A percentile compares a stretch with the other conserved stretches of the same genome.
Conservation (phyloP, 1,140 invertebrate species). For the Micrasema minimum region DNA sequence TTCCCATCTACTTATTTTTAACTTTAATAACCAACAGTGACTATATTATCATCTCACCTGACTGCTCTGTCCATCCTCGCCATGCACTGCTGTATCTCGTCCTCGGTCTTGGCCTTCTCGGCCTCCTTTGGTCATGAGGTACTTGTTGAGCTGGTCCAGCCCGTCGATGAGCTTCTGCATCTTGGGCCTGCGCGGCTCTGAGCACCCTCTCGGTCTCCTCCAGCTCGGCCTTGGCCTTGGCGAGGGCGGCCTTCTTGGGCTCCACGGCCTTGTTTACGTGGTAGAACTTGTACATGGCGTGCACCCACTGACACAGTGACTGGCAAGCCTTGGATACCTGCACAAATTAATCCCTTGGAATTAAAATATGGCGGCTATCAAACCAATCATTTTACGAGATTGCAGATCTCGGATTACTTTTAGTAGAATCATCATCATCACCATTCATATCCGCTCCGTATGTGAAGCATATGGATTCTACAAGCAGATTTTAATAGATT, state of each 20-base stretch:
- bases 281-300: conserved; percentile 93
- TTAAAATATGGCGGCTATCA: too few species aligned
- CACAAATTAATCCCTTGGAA: neutral
- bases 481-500: too few species aligned
- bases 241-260: conserved; percentile 83
- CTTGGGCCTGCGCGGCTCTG: conserved; percentile 68
- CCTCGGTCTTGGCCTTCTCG: conserved; percentile 75
- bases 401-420: too few species aligned
- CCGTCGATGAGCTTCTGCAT: conserved; percentile 71
- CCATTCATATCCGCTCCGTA: too few species aligned
- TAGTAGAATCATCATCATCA: too few species aligned
- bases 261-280: conserved; percentile 86
- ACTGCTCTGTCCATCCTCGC: conserved; percentile 82
- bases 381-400: too few species aligned
- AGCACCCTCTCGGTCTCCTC: conserved; percentile 71
- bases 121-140: conserved; percentile 73
- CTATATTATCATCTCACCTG: conserved; percentile 63
- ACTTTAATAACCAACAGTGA: too few species aligned
- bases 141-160: conserved; percentile 72
- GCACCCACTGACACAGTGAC: conserved; percentile 90
- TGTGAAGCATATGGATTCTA: too few species aligned
- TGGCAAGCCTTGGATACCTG: conserved; percentile 82
- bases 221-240: conserved; percentile 71
- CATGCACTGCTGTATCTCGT: conserved; percentile 79
- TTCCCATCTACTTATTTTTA: too few species aligned